phyloP scores from a whole-genome alignment of 2,888 invertebrate genomes.

The Fragum whitleyi region DNA sequence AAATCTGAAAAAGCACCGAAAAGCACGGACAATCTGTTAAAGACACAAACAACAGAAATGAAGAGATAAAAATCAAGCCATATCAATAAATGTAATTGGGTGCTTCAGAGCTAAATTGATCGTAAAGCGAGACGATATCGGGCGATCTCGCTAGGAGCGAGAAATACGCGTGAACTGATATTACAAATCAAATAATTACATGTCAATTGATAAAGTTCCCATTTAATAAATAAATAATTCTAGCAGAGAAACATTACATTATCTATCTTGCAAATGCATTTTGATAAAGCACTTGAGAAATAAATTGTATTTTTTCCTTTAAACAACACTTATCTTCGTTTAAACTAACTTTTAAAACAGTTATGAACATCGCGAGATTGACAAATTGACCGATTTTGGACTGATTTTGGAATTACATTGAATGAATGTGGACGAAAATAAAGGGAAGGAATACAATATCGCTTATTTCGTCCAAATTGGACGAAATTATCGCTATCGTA shows the following conservation, averaged over 20 bases:
- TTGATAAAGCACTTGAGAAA: slow-evolving; percentile 22
- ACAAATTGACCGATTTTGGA: too few species aligned
- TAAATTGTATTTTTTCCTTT: not conserved
- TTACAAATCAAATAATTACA: slow-evolving; percentile 26
- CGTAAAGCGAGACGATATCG: slow-evolving; percentile 18
- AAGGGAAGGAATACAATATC: too few species aligned
- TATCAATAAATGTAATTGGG: slow-evolving; percentile 17
- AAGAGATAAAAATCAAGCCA: not conserved
- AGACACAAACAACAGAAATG: not conserved
- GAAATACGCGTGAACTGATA: slow-evolving; percentile 17
- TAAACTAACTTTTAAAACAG: too few species aligned
- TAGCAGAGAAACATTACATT: slow-evolving; percentile 16
- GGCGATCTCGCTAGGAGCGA: slow-evolving; percentile 5
- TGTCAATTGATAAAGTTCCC: slow-evolving; percentile 26
- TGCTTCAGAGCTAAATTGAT: slow-evolving; percentile 3
- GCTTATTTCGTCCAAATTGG: too few species aligned
- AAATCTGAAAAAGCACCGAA: too few species aligned
- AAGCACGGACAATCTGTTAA: too few species aligned
- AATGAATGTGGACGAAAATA: too few species aligned
- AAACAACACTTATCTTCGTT: not conserved
- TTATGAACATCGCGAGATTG: too few species aligned
- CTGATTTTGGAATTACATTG: too few species aligned
- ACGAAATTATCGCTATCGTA: too few species aligned
- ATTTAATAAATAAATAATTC: slow-evolving; percentile 25
- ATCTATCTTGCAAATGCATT: slow-evolving; percentile 23